Evolutionary conservation across 2,888 invertebrate species (phyloP).

Genomic region (Agelastica alni): DNA sequence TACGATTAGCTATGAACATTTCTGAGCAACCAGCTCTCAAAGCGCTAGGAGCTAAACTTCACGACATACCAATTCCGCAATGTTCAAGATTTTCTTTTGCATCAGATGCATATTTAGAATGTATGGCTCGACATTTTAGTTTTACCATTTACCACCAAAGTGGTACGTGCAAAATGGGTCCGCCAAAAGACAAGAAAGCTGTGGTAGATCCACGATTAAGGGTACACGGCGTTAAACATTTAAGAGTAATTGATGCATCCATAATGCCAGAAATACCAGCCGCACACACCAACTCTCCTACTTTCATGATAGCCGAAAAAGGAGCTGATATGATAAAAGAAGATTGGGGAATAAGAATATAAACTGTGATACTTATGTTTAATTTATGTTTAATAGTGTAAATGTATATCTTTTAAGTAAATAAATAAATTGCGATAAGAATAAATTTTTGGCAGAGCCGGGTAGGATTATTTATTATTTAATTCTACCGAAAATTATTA

Average conservation of each 20-base stretch:
- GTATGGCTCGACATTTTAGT: conserved; percentile 68
- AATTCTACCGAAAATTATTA: too few species aligned
- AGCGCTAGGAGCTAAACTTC: conserved; percentile 63
- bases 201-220: conserved; percentile 68
- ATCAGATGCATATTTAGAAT: conserved; percentile 72
- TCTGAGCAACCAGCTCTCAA: conserved; percentile 63
- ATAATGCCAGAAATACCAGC: conserved; percentile 79
- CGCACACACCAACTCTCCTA: conserved; percentile 77
- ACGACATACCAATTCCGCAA: conserved; percentile 64
- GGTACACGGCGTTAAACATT: conserved; percentile 68
- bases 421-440: too few species aligned
- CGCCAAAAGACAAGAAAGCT: conserved; percentile 60
- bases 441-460: too few species aligned
- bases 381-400: too few species aligned
- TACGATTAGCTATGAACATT: conserved; percentile 64
- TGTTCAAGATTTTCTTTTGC: conserved; percentile 64
- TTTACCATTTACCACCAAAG: conserved; percentile 73
- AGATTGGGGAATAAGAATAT: conserved; percentile 51
- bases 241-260: conserved; percentile 79
- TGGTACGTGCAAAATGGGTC: conserved; percentile 71
- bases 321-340: conserved; percentile 72
- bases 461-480: too few species aligned
- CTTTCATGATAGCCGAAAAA: conserved; percentile 82
- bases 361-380: conserved; percentile 28
- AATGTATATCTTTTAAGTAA: too few species aligned